These are phyloP conservation scores for Hydrozoanthus gracilis DNA, from an alignment of 92 coral and sea anemone species.

Conservation along the genomic window DNA sequence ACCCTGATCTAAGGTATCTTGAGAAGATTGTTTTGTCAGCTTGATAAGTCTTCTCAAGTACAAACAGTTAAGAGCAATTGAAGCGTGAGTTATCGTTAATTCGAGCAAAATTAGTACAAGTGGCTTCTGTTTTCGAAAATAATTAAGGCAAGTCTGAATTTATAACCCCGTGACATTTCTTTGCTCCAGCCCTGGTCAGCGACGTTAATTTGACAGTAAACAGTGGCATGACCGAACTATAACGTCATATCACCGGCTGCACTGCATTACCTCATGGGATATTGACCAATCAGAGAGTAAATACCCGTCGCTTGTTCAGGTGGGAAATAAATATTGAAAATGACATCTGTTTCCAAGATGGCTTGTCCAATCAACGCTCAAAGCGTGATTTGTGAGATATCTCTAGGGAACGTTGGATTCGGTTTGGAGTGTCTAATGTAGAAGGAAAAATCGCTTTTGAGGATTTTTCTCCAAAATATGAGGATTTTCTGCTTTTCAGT, in stretches of 20 bases:
- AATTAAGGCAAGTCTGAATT: conserved; percentile 2
- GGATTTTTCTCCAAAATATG: conserved; percentile 72
- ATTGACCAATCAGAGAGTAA: conserved; percentile 68
- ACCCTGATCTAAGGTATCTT: too few species aligned
- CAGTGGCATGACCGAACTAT: conserved; percentile 56
- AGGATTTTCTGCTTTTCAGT: conserved; percentile 66
- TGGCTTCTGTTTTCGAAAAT: background rate
- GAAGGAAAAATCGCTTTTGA: conserved; percentile 70
- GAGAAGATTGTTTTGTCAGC: too few species aligned
- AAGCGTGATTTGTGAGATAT: conserved; percentile 73
- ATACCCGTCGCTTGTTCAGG: conserved; percentile 74
- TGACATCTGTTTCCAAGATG: conserved; percentile 60
- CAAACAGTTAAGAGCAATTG: too few species aligned
- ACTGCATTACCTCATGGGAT: conserved; percentile 82
- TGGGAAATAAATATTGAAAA: conserved; percentile 78
- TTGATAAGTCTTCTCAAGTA: too few species aligned
- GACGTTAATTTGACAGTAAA: background rate
- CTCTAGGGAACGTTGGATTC: conserved; percentile 63
- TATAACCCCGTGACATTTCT: background rate
- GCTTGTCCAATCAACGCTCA: conserved; percentile 74
- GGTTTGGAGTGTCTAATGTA: conserved; percentile 80
- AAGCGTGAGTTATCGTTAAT: too few species aligned
- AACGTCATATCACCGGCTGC: conserved; percentile 72
- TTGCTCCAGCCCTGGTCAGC: background rate
- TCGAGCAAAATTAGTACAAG: too few species aligned